Evolutionary conservation across 1,140 invertebrate species (phyloP).

Genomic region (Drosophila virilis): DNA sequence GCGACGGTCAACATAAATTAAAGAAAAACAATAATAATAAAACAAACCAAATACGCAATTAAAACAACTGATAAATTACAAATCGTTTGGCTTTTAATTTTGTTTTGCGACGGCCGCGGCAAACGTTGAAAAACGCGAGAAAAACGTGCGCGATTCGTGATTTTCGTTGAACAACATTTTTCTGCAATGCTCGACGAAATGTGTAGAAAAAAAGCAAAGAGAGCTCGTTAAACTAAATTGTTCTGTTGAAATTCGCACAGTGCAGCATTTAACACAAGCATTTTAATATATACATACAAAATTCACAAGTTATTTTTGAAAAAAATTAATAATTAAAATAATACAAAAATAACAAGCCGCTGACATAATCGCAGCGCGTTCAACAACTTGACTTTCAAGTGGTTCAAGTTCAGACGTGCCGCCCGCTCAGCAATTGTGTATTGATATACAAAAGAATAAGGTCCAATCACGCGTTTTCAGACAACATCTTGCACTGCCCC

Average conservation of each 20-base stretch:
- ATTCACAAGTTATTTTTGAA: constrained; percentile 24
- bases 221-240: constrained; percentile 31
- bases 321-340: constrained; percentile 35
- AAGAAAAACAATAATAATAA: neutral
- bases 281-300: constrained; percentile 36
- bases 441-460: constrained; percentile 72
- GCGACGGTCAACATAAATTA: constrained; percentile 45
- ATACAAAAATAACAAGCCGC: constrained; percentile 56
- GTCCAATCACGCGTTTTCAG: constrained; percentile 61
- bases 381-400: constrained; percentile 47
- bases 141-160: constrained; percentile 64
- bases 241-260: constrained; percentile 60
- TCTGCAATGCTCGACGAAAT: constrained; percentile 39
- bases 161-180: constrained; percentile 41
- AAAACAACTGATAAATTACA: constrained; percentile 44
- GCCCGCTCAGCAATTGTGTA: constrained; percentile 63
- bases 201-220: constrained; percentile 1
- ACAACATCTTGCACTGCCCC: constrained; percentile 19
- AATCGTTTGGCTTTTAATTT: constrained; percentile 28
- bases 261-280: constrained; percentile 41
- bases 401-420: constrained; percentile 78
- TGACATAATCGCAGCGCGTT: constrained; percentile 65
- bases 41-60: constrained; percentile 5
- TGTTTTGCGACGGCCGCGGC: constrained; percentile 36
- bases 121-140: constrained; percentile 53